Evolutionary conservation across 2,888 invertebrate genomes (phyloP).

Genomic region (Cheilosia impressa): DNA sequence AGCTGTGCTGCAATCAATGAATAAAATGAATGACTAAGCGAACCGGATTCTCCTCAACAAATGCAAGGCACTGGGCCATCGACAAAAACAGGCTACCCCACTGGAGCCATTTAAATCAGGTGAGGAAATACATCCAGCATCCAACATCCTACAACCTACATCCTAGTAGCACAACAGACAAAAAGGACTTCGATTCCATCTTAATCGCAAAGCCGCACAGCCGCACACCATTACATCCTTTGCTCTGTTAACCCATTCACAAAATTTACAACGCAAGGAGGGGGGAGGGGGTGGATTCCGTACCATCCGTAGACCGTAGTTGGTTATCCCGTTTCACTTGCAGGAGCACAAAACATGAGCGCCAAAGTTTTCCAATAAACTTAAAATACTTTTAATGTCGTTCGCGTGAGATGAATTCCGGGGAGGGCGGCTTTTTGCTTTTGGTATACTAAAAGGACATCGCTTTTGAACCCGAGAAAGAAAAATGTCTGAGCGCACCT

Average conservation of each 20-base stretch:
- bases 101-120: constrained; percentile 57
- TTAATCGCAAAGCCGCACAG: constrained; percentile 52
- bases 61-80: constrained; percentile 70
- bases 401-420: constrained; percentile 69
- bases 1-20: constrained; percentile 68
- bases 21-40: constrained; percentile 65
- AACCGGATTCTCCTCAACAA: constrained; percentile 17
- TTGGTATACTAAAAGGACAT: constrained; percentile 45
- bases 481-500: constrained; percentile 58
- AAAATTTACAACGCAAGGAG: constrained; percentile 28
- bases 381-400: constrained; percentile 75
- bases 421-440: constrained; percentile 34
- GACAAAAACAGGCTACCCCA: constrained; percentile 12
- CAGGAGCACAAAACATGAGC: constrained; percentile 61
- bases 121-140: constrained; percentile 39
- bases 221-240: constrained; percentile 7
- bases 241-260: background rate
- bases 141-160: background rate
- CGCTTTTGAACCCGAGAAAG: constrained; percentile 9
- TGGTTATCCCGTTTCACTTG: constrained; percentile 45
- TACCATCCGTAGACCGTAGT: background rate
- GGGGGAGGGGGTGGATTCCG: background rate
- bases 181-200: constrained; percentile 55
- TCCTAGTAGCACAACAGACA: constrained; percentile 26
- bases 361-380: constrained; percentile 73